Percentiles rank a stretch among this genome's conserved stretches.
Conservation (phyloP, 2,113 vertebrate genomes). For the Dasyornis broadbenti region DNA sequence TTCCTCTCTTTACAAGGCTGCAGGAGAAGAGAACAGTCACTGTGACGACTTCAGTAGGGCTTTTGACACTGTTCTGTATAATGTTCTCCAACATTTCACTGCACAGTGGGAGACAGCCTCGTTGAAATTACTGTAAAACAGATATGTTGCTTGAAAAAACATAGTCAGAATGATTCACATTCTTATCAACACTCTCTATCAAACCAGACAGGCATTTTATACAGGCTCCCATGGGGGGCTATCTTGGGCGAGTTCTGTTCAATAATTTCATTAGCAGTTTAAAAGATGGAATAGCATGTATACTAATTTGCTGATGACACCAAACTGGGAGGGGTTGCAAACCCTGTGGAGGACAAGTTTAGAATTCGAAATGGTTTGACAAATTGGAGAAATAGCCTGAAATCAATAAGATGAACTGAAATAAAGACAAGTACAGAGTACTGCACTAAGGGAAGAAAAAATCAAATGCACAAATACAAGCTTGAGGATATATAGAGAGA, state of each 20-base stretch:
- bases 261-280: constrained; percentile 38
- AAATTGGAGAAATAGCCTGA: background rate
- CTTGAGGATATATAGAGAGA: background rate
- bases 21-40: background rate
- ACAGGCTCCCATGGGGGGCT: background rate
- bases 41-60: background rate
- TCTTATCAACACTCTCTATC: background rate
- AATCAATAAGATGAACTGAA: constrained; percentile 24
- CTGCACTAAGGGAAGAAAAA: background rate
- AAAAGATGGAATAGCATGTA: background rate
- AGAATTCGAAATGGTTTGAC: background rate
- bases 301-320: constrained; percentile 2
- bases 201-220: background rate
- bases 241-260: background rate
- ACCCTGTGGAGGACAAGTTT: background rate
- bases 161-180: background rate
- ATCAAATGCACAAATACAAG: background rate
- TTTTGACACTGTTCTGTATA: background rate
- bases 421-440: background rate
- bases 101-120: background rate
- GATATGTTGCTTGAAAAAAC: background rate
- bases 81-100: background rate
- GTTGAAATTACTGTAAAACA: background rate
- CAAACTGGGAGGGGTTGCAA: background rate
- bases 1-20: background rate